phyloP scores from a whole-genome alignment of 2,797 vertebrate species.

The Fistularia tabacaria region DNA sequence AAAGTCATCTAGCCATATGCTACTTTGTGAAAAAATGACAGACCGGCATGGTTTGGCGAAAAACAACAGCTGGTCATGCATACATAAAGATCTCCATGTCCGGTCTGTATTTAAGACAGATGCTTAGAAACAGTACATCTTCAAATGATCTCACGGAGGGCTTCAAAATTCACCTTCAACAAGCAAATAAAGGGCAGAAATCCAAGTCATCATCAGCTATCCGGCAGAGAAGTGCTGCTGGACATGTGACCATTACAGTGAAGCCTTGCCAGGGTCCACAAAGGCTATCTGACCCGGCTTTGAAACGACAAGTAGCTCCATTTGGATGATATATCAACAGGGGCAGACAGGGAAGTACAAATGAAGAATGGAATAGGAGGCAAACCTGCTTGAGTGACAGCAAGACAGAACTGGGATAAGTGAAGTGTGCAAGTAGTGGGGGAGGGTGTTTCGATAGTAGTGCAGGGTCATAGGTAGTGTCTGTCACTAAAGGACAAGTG shows the following conservation, averaged over 20 bases:
- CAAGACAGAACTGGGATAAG: constrained; percentile 62
- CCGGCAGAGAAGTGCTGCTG: constrained; percentile 8
- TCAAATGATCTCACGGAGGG: constrained; percentile 44
- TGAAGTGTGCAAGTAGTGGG: constrained; percentile 38
- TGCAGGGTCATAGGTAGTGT: constrained; percentile 63
- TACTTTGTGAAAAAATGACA: constrained; percentile 49
- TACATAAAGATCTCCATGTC: constrained; percentile 58
- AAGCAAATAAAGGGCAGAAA: constrained; percentile 45
- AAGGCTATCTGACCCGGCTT: constrained; percentile 55
- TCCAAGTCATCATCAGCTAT: constrained; percentile 44
- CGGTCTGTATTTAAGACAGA: constrained; percentile 45
- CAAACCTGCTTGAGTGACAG: constrained; percentile 55
- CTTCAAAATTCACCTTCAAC: constrained; percentile 62
- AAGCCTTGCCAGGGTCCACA: constrained; percentile 19
- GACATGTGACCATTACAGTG: constrained; percentile 42
- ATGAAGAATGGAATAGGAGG: constrained; percentile 43
- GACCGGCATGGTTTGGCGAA: constrained; percentile 51
- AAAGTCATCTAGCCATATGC: constrained; percentile 71
- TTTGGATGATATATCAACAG: constrained; percentile 61
- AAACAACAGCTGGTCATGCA: constrained; percentile 73
- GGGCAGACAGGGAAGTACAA: constrained; percentile 49
- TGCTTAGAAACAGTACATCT: constrained; percentile 50
- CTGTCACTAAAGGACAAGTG: constrained; percentile 63
- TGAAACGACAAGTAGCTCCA: constrained; percentile 55
- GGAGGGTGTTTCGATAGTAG: constrained; percentile 33